Evolutionary conservation across 53 echinoderm and acorn worm genomes (phyloP).

Genomic region (Actinopyga echinites): DNA sequence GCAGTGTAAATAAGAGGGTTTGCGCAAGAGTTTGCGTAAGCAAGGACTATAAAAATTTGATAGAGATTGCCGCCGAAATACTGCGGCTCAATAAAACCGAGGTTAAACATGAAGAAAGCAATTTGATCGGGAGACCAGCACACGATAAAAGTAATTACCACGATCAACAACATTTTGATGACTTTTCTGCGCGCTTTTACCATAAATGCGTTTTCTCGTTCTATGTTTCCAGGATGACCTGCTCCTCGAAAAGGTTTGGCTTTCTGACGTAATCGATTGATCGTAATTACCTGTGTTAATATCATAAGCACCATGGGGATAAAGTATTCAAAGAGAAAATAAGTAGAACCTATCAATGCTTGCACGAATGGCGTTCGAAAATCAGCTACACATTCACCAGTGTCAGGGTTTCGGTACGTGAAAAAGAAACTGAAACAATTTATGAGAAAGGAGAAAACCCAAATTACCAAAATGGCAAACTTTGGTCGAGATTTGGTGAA

Average conservation of each 20-base stretch:
- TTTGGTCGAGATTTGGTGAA: conserved; percentile 63
- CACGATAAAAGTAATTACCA: conserved; percentile 49
- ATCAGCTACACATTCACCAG: conserved; percentile 42
- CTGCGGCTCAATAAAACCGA: conserved; percentile 41
- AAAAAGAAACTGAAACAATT: conserved; percentile 68
- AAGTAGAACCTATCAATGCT: conserved; percentile 56
- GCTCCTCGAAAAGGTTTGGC: conserved; percentile 9
- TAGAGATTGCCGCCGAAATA: conserved; percentile 47
- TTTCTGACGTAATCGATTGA: conserved; percentile 55
- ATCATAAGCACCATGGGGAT: conserved; percentile 80
- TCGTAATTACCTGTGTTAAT: conserved; percentile 69
- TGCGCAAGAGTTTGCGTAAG: conserved; percentile 55
- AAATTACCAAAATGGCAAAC: conserved; percentile 51
- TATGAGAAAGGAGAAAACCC: conserved; percentile 54
- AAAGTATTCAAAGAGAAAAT: conserved; percentile 68
- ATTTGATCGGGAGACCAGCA: conserved; percentile 61
- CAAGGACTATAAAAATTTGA: conserved; percentile 37
- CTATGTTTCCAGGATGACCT: not conserved
- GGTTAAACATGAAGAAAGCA: conserved; percentile 50
- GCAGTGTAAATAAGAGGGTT: conserved; percentile 61
- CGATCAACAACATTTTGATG: conserved; percentile 53
- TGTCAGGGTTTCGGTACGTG: conserved; percentile 49
- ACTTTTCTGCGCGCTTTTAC: conserved; percentile 46
- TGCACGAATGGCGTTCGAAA: conserved; percentile 63
- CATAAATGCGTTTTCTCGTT: conserved; percentile 11